phyloP scores from a whole-genome alignment of 2,113 vertebrate species.

The Coturnix japonica region DNA sequence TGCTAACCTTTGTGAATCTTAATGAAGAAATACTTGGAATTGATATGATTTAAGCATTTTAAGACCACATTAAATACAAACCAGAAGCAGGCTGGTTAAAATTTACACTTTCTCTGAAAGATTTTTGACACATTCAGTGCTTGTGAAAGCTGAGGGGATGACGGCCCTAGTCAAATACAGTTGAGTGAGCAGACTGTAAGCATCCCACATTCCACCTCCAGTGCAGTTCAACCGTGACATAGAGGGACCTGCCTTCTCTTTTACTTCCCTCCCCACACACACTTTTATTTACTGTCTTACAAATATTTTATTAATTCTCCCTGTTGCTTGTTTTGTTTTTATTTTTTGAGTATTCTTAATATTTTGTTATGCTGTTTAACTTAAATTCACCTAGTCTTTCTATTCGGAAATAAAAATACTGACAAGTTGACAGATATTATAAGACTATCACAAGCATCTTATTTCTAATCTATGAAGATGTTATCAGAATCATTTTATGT shows the following conservation, averaged over 20 bases:
- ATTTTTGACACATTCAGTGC: constrained; percentile 84
- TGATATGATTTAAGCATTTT: constrained; percentile 68
- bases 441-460: not conserved
- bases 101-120: constrained; percentile 82
- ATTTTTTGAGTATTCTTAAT: not conserved
- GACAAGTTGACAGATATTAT: constrained; percentile 22
- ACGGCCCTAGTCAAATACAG: constrained; percentile 86
- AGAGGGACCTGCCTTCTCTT: constrained; percentile 75
- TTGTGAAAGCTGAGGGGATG: constrained; percentile 83
- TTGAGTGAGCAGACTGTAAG: constrained; percentile 84
- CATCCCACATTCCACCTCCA: constrained; percentile 78
- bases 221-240: constrained; percentile 84
- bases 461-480: constrained; percentile 13
- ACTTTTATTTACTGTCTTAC: constrained; percentile 62
- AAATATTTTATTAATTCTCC: constrained; percentile 69
- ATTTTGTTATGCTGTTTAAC: constrained; percentile 5
- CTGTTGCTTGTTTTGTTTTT: not conserved
- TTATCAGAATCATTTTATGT: constrained; percentile 11
- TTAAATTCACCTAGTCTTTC: constrained; percentile 3
- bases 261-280: constrained; percentile 6
- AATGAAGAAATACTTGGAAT: constrained; percentile 62
- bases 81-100: constrained; percentile 81
- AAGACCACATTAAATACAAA: constrained; percentile 78
- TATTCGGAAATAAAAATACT: constrained; percentile 56
- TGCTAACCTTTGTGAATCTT: constrained; percentile 33